phyloP scores from a whole-genome alignment of 1,140 invertebrate genomes.

The Atta colombica region DNA sequence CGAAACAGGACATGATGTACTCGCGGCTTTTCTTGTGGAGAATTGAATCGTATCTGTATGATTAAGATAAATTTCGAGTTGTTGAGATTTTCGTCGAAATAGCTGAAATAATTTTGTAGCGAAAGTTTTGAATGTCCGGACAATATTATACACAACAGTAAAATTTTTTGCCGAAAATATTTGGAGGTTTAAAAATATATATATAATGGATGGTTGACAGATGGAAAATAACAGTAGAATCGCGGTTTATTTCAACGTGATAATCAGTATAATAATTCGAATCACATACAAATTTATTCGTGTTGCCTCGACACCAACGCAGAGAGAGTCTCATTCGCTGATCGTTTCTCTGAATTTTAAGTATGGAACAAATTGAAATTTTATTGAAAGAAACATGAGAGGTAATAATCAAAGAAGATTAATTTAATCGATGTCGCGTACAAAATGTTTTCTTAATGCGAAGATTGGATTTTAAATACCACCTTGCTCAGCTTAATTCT shows the following conservation, averaged over 20 bases:
- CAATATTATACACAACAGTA: background rate
- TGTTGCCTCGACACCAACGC: background rate
- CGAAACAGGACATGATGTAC: conserved; percentile 81
- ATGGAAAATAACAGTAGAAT: conserved; percentile 52
- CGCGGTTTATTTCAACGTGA: conserved; percentile 17
- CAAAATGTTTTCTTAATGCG: background rate
- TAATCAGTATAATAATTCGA: conserved; percentile 29
- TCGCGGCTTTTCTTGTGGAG: background rate
- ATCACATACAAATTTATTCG: background rate
- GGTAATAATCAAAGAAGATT: conserved; percentile 35
- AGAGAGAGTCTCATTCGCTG: background rate
- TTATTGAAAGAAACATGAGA: background rate
- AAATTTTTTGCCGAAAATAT: conserved; percentile 32
- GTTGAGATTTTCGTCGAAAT: background rate
- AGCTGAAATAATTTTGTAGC: conserved; percentile 12
- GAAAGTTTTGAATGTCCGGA: background rate
- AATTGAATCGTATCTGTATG: background rate
- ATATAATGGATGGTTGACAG: conserved; percentile 42
- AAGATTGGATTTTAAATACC: conserved; percentile 45
- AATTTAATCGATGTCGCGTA: conserved; percentile 25
- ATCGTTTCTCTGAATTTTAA: conserved; percentile 9
- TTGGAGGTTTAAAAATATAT: conserved; percentile 43
- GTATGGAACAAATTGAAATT: conserved; percentile 13
- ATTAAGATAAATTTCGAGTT: background rate
- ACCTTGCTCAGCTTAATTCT: conserved; percentile 8